Base-by-base conservation (phyloP, 2,113 vertebrate species). In the Microcebus griseorufus region DNA sequence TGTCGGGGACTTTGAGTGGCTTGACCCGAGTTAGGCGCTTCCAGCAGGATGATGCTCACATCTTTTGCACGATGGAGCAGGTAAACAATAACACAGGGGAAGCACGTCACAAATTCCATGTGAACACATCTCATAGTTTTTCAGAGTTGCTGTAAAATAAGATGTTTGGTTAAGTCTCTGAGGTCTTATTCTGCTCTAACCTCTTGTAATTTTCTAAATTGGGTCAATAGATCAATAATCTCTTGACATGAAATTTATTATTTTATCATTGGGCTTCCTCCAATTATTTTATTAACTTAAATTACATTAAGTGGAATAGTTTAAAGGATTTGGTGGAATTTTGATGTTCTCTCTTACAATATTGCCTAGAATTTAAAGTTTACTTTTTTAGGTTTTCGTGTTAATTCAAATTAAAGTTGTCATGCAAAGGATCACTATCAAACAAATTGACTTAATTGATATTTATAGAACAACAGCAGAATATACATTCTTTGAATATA, bases 11-110 rank as follows among this genome's bases (percentile, higher is more conserved):
- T 1, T 97, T 99, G 25, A 99, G 98, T 0, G 99, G 99, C 58
- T 98, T 99, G 93, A 99, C 99, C 72, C 98, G 99, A 67, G 99
- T 99, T 0, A 98, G 99, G 0, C 99, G 99, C 53, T 99, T 99
- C 98, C 99, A 99, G 76, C 99, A 99, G 98, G 99, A 99, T 9
- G 99, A 99, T 5, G 99, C 99, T 20, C 99, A 99, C 98, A 99
- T 99, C 97, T 99, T 99, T 98, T 99, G 99, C 98, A 98, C 98
- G 0, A 99, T 99, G 98, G 99, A 99, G 82, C 99, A 99, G 99
- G 99, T 99, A 27, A 90, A 58, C n/a, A 62, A 9, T 11, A 10
- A 6, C 6, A 4, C 1, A 1, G 13, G 9, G 39, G 34, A 70
- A 20, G 53, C 17, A 1, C 16, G 3, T 39, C 34, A 6, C 8